A percentile compares a stretch with the other conserved stretches of the same genome.
Evolutionary conservation across 2,797 vertebrate genomes (phyloP).

Genomic region (Diglossa cyanea): DNA sequence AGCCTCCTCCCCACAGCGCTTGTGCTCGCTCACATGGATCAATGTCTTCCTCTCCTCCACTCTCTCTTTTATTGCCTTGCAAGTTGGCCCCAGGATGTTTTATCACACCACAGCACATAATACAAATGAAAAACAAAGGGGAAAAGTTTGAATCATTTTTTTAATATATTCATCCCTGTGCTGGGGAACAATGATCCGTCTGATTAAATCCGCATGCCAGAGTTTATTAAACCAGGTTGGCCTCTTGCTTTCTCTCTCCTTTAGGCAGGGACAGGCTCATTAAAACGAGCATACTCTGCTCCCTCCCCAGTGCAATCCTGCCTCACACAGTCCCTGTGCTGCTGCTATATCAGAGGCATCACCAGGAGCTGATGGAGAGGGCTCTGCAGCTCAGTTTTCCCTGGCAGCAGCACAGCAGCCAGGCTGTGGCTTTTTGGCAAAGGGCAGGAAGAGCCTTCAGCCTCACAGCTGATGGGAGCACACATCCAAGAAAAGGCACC

Average conservation of each 20-base stretch:
- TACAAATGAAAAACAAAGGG: slow-evolving; percentile 70
- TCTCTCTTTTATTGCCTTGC: slow-evolving; percentile 22
- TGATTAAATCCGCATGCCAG: slow-evolving; percentile 68
- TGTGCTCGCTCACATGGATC: background rate
- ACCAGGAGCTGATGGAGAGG: background rate
- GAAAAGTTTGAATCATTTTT: slow-evolving; percentile 63
- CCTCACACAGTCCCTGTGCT: background rate
- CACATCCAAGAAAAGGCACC: background rate
- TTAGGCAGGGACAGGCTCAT: slow-evolving; percentile 66
- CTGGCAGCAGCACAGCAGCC: background rate
- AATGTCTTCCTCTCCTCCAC: slow-evolving; percentile 1
- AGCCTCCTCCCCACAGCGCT: background rate
- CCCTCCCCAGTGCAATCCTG: background rate
- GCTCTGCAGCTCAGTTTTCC: background rate
- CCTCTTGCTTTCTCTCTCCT: slow-evolving; percentile 64
- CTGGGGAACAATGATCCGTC: slow-evolving; percentile 65
- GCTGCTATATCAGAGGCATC: background rate
- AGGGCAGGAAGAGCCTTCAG: background rate
- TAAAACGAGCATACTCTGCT: slow-evolving; percentile 54
- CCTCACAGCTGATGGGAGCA: background rate
- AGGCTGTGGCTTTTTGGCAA: background rate
- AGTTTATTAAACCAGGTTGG: slow-evolving; percentile 71
- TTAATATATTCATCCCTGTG: slow-evolving; percentile 71
- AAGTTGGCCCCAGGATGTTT: slow-evolving; percentile 53
- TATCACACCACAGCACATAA: slow-evolving; percentile 54